Conservation (phyloP, 2,888 invertebrate species). For the Ptychoptera contaminata region DNA sequence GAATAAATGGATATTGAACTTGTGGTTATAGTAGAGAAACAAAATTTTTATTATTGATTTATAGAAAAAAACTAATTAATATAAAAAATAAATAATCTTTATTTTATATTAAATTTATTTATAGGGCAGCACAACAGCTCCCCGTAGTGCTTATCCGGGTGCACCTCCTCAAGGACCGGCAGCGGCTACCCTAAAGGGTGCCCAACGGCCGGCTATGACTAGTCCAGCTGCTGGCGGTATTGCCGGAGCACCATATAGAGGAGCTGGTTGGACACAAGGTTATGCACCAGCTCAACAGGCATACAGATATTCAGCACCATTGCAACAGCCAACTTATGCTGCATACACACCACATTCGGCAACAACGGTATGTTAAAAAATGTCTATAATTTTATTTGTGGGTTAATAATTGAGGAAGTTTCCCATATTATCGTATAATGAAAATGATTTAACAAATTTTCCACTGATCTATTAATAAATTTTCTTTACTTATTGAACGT, state of each 20-base stretch:
- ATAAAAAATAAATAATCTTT: too few species aligned
- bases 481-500: too few species aligned
- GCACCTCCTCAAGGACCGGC: slow-evolving; percentile 26
- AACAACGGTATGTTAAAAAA: slow-evolving; percentile 17
- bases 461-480: too few species aligned
- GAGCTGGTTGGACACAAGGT: slow-evolving; percentile 31
- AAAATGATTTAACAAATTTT: too few species aligned
- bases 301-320: slow-evolving; percentile 30
- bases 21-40: too few species aligned
- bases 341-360: slow-evolving; percentile 32
- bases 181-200: slow-evolving; percentile 30
- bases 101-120: slow-evolving; percentile 6
- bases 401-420: too few species aligned
- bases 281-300: slow-evolving; percentile 30
- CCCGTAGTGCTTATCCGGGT: slow-evolving; percentile 29
- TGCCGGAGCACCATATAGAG: slow-evolving; percentile 30
- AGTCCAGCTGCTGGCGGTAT: slow-evolving; percentile 32
- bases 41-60: too few species aligned
- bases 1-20: too few species aligned
- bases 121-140: slow-evolving; percentile 23
- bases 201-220: slow-evolving; percentile 31
- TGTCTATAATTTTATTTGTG: too few species aligned
- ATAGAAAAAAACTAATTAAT: too few species aligned
- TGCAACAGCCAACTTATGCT: slow-evolving; percentile 31
- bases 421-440: too few species aligned